Evolutionary conservation across 2,888 invertebrate species (phyloP).

Genomic region (Melanargia galathea): DNA sequence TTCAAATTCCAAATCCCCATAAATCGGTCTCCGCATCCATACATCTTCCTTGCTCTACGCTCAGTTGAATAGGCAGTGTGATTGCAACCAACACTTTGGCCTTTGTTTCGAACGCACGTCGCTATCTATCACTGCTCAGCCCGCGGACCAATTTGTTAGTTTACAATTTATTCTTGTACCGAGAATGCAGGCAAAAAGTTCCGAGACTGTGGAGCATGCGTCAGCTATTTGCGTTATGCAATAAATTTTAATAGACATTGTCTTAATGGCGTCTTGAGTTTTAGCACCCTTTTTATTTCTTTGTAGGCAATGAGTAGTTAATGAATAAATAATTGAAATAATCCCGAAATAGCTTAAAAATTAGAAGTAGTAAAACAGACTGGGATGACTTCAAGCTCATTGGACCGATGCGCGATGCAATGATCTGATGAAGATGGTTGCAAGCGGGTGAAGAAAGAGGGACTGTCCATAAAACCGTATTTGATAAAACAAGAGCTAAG

Average conservation of each 20-base stretch:
- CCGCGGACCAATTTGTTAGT: conserved; percentile 69
- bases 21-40: conserved; percentile 39
- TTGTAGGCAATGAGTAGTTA: too few species aligned
- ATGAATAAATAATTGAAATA: conserved; percentile 14
- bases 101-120: conserved; percentile 73
- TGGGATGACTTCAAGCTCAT: neutral
- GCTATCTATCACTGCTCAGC: conserved; percentile 72
- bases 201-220: conserved; percentile 45
- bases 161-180: conserved; percentile 58
- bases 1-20: conserved; percentile 33
- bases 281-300: conserved; percentile 16
- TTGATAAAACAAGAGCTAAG: too few species aligned
- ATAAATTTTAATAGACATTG: conserved; percentile 43
- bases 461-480: too few species aligned
- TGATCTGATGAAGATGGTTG: too few species aligned
- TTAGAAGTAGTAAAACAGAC: neutral
- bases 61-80: conserved; percentile 70
- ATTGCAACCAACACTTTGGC: conserved; percentile 74
- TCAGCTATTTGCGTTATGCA: conserved; percentile 44
- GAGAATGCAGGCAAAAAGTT: conserved; percentile 48
- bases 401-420: too few species aligned
- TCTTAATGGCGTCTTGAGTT: conserved; percentile 31
- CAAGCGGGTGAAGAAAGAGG: too few species aligned
- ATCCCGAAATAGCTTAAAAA: neutral
- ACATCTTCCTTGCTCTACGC: conserved; percentile 52